Evolutionary conservation across 2,888 invertebrate genomes (phyloP).

Genomic region (Pyrochroa serraticornis): DNA sequence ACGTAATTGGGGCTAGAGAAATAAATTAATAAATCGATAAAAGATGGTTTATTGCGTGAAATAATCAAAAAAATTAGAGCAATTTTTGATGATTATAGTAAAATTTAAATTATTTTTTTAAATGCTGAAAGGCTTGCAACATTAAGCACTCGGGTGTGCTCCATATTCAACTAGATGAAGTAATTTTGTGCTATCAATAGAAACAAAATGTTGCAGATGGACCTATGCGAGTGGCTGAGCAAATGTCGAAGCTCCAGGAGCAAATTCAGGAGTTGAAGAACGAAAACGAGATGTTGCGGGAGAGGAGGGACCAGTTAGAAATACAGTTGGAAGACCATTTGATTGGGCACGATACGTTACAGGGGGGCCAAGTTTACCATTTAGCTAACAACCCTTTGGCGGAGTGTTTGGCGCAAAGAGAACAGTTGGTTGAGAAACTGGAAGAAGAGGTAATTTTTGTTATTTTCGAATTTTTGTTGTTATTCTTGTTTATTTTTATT

Average conservation of each 20-base stretch:
- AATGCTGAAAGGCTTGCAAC: too few species aligned
- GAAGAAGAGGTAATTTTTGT: slow-evolving; percentile 66
- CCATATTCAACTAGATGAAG: too few species aligned
- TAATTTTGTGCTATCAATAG: too few species aligned
- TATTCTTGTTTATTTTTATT: slow-evolving; percentile 15
- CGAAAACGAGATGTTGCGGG: slow-evolving; percentile 59
- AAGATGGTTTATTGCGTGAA: too few species aligned
- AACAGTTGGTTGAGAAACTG: slow-evolving; percentile 71
- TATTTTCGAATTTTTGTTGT: slow-evolving; percentile 6
- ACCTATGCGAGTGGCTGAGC: slow-evolving; percentile 59
- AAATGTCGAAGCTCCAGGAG: slow-evolving; percentile 64
- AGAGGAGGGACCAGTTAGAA: slow-evolving; percentile 67
- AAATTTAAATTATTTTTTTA: too few species aligned
- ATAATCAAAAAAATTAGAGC: too few species aligned
- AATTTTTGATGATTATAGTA: too few species aligned
- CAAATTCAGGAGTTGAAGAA: slow-evolving; percentile 63
- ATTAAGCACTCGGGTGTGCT: too few species aligned
- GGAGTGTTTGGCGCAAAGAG: slow-evolving; percentile 69
- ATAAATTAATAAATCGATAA: too few species aligned
- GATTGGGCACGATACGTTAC: slow-evolving; percentile 53
- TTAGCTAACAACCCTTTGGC: slow-evolving; percentile 76
- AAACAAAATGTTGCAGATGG: slow-evolving; percentile 35
- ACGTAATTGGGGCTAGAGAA: too few species aligned
- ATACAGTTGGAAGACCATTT: slow-evolving; percentile 66
- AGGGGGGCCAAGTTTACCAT: slow-evolving; percentile 63